Evolutionary conservation across 1,140 invertebrate species (phyloP).

Genomic region (fruit fly (Drosophila melanogaster)): Release_6_plus_ISO1_MT NC_004354.4:16453001-16453500

Average conservation of each 20-base stretch:
- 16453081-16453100: slow-evolving; percentile 25
- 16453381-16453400: slow-evolving; percentile 15
- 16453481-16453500: slow-evolving; percentile 5
- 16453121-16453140: slow-evolving; percentile 38
- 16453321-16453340: background rate
- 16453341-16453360: slow-evolving; percentile 11
- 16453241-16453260: slow-evolving; percentile 4
- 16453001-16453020: slow-evolving; percentile 25
- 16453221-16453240: slow-evolving; percentile 12
- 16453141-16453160: slow-evolving; percentile 20
- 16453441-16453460: slow-evolving; percentile 34
- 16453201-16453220: slow-evolving; percentile 24
- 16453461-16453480: slow-evolving; percentile 24
- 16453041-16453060: slow-evolving; percentile 61
- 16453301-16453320: background rate
- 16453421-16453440: slow-evolving; percentile 33
- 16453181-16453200: slow-evolving; percentile 35
- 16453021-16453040: slow-evolving; percentile 56
- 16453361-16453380: slow-evolving; percentile 39
- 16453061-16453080: slow-evolving; percentile 16
- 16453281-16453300: too few relatives aligned
- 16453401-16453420: slow-evolving; percentile 12
- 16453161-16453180: slow-evolving; percentile 42
- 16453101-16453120: slow-evolving; percentile 21
- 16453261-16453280: background rate